Evolutionary conservation across 2,113 vertebrate species (phyloP).

Genomic region (Cettia cetti): DNA sequence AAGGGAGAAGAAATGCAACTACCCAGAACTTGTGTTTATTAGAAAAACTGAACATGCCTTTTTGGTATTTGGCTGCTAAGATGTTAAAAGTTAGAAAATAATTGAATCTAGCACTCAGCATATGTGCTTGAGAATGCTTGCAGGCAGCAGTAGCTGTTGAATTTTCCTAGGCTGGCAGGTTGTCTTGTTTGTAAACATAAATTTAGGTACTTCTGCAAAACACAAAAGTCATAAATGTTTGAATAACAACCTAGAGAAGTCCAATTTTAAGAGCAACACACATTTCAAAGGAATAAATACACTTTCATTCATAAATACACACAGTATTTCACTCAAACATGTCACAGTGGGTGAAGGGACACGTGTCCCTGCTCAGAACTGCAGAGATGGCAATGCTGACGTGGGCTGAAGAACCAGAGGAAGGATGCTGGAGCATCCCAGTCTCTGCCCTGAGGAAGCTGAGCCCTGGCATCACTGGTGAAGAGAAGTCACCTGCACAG

Average conservation of each 20-base stretch:
- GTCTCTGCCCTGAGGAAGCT: neutral
- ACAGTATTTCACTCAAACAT: no score
- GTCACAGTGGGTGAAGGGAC: neutral
- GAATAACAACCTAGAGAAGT: neutral
- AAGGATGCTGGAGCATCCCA: neutral
- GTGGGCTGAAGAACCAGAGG: neutral
- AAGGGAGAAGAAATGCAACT: neutral
- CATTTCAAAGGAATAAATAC: neutral
- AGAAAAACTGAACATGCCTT: neutral
- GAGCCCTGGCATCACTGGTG: neutral
- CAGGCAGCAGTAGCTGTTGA: neutral
- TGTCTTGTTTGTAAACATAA: neutral
- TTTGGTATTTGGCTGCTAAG: neutral
- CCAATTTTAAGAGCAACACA: neutral
- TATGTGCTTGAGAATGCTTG: neutral
- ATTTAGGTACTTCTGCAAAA: neutral
- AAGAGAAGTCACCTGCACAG: neutral
- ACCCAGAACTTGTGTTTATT: neutral
- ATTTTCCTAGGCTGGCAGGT: neutral
- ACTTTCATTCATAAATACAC: no score
- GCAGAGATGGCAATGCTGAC: accelerated
- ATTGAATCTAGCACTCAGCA: neutral
- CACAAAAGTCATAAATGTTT: neutral
- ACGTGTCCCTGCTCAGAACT: neutral
- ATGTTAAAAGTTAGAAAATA: neutral